phyloP scores from a whole-genome alignment of 2,888 invertebrate species.

The Panzeria rudis region DNA sequence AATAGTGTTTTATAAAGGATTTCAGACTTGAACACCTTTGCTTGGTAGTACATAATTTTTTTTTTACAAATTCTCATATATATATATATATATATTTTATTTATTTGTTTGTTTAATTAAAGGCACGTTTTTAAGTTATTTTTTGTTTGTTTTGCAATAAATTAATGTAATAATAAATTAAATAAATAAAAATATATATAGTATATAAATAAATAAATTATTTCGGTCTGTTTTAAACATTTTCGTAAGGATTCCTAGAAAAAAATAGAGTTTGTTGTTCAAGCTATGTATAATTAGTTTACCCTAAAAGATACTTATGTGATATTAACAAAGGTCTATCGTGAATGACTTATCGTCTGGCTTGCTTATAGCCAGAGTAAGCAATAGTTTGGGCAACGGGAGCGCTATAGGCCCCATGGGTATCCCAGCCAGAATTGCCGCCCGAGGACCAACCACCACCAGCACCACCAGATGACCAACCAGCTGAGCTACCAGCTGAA shows the following conservation, averaged over 20 bases:
- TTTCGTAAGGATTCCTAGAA: conserved; percentile 61
- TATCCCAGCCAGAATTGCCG: conserved; percentile 82
- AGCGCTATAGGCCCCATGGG: conserved; percentile 84
- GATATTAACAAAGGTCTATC: conserved; percentile 39
- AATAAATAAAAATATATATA: conserved; percentile 83
- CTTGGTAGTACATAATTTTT: background rate
- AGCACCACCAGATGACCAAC: conserved; percentile 76
- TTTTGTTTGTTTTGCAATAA: conserved; percentile 74
- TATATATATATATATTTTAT: background rate
- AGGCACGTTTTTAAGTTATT: conserved; percentile 70
- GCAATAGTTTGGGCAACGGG: conserved; percentile 85
- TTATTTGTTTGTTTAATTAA: conserved; percentile 32
- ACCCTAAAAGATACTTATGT: conserved; percentile 70
- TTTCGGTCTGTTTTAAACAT: conserved; percentile 75
- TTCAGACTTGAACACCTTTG: conserved; percentile 54
- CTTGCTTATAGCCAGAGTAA: conserved; percentile 84
- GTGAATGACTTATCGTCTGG: conserved; percentile 80
- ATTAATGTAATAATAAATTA: conserved; percentile 79
- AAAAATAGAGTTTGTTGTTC: conserved; percentile 22
- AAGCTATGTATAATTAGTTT: conserved; percentile 59
- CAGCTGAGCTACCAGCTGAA: conserved; percentile 58
- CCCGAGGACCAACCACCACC: conserved; percentile 79
- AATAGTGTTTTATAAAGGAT: background rate
- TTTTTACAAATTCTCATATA: conserved; percentile 39
- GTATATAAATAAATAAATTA: conserved; percentile 78